Evolutionary conservation across 2,797 vertebrate species (phyloP).

Genomic region (Lindbergichthys nudifrons): DNA sequence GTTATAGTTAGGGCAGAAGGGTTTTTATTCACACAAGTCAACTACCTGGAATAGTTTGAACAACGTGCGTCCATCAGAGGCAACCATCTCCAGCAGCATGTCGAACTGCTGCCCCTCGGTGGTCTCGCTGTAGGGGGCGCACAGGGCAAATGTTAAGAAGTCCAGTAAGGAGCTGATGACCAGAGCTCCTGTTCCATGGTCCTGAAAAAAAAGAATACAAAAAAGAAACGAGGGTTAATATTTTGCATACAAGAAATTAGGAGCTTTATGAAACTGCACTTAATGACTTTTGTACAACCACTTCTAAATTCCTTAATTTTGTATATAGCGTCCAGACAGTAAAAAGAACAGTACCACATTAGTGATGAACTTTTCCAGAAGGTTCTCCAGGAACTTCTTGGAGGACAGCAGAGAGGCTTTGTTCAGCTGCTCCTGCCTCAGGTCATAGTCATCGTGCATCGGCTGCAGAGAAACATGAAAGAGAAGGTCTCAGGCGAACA

Average conservation of each 20-base stretch:
- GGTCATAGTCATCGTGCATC: slow-evolving; percentile 99
- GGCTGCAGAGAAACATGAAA: slow-evolving; percentile 82
- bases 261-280: not conserved
- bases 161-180: slow-evolving; percentile 99
- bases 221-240: not conserved
- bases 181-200: slow-evolving; percentile 96
- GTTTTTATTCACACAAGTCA: not conserved
- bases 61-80: slow-evolving; percentile 93
- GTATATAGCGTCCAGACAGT: not conserved
- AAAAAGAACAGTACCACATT: slow-evolving; percentile 90
- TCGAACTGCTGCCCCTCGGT: slow-evolving; percentile 99
- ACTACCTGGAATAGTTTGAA: slow-evolving; percentile 98
- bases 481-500: slow-evolving; percentile 26
- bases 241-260: not conserved
- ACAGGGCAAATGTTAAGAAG: slow-evolving; percentile 98
- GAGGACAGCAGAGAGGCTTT: slow-evolving; percentile 99
- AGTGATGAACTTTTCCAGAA: slow-evolving; percentile 98
- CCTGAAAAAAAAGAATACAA: slow-evolving; percentile 80
- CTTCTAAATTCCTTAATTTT: not conserved
- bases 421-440: slow-evolving; percentile 98
- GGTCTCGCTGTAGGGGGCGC: slow-evolving; percentile 98
- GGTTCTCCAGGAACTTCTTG: slow-evolving; percentile 99
- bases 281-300: not conserved
- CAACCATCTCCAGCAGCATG: slow-evolving; percentile 98
- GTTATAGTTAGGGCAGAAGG: accelerated